A percentile compares a stretch with the other conserved stretches of the same genome.
These are phyloP conservation scores for Zaprionus gabonicus DNA, from an alignment of 1,140 invertebrate genomes.

Conservation along the genomic window DNA sequence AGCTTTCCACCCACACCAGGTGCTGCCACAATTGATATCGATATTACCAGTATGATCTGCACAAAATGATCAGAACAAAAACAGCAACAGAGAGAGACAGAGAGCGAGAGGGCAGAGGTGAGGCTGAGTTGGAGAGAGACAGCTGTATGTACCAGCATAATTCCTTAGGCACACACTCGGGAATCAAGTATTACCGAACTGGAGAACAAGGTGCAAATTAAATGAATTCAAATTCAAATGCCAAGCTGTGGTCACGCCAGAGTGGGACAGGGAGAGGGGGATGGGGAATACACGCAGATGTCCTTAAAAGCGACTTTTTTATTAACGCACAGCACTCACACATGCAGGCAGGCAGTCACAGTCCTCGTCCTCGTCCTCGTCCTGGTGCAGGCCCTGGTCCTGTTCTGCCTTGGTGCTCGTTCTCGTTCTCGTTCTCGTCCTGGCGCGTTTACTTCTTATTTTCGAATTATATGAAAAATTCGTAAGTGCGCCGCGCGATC, in stretches of 20 bases:
- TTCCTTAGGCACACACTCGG: conserved; percentile 15
- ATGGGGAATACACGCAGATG: conserved; percentile 66
- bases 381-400: background rate
- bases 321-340: conserved; percentile 12
- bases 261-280: conserved; percentile 18
- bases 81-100: too few relatives aligned
- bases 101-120: background rate
- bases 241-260: conserved; percentile 51
- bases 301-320: conserved; percentile 56
- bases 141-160: conserved; percentile 51
- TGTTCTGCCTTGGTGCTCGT: too few relatives aligned
- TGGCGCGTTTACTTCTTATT: conserved; percentile 46
- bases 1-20: background rate
- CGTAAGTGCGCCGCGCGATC: conserved; percentile 72
- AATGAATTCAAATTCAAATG: conserved; percentile 79
- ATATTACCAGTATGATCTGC: conserved; percentile 23
- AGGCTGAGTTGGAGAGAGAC: background rate
- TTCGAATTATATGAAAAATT: conserved; percentile 78
- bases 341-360: background rate
- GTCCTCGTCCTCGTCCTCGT: background rate
- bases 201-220: conserved; percentile 79
- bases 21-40: background rate
- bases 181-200: conserved; percentile 69
- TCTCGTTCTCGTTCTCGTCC: conserved; percentile 6
- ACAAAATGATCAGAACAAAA: background rate